Percentiles rank a stretch among this genome's conserved stretches.
Conservation (phyloP, 2,113 vertebrate genomes). For the Gulo gulo region DNA sequence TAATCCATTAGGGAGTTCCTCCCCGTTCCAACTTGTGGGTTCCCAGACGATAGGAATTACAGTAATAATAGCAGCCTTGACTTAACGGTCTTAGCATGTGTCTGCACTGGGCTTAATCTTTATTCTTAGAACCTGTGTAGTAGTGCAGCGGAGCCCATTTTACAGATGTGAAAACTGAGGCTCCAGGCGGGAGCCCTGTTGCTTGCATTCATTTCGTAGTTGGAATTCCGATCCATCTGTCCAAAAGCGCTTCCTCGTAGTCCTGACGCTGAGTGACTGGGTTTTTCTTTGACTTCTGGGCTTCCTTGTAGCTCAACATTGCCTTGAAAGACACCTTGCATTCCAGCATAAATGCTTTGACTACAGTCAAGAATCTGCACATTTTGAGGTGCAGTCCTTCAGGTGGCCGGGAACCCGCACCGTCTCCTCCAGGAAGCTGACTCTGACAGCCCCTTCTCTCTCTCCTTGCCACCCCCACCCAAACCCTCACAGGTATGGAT, state of each 20-base stretch:
- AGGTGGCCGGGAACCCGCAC: accelerated
- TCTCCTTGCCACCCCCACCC: conserved; percentile 55
- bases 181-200: accelerated
- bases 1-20: background rate
- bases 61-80: background rate
- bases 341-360: too few species aligned
- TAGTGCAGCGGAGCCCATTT: background rate
- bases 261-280: too few species aligned
- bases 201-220: background rate
- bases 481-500: conserved; percentile 92
- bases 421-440: background rate
- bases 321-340: background rate
- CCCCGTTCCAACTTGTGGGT: background rate
- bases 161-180: background rate
- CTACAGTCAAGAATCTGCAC: background rate
- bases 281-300: background rate
- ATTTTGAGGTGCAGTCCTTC: accelerated
- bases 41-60: background rate
- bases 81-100: accelerated
- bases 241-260: background rate
- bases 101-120: background rate
- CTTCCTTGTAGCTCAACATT: background rate
- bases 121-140: background rate
- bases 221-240: background rate
- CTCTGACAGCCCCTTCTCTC: background rate